Evolutionary conservation across 2,797 vertebrate genomes (phyloP).

Genomic region (Sebastes paucispinis): DNA sequence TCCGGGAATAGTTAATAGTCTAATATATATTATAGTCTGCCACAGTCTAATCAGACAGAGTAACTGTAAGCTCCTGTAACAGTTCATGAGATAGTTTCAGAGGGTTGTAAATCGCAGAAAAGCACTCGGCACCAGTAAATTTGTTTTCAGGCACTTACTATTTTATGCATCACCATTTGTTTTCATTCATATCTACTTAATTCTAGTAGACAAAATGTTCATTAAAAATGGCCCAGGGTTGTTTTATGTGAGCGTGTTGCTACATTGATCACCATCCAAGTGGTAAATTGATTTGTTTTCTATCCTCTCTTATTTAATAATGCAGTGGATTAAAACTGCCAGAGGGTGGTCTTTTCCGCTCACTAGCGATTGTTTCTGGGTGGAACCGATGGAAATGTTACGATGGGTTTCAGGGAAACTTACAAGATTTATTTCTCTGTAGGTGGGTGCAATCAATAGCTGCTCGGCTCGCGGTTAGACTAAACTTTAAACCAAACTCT

Average conservation of each 20-base stretch:
- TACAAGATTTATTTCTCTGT: constrained; percentile 41
- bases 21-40: not conserved
- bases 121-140: not conserved
- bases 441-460: constrained; percentile 15
- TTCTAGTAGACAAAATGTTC: constrained; percentile 42
- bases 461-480: not conserved
- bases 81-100: not conserved
- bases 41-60: not conserved
- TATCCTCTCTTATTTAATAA: constrained; percentile 69
- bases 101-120: not conserved
- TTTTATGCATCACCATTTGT: constrained; percentile 13
- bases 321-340: constrained; percentile 60
- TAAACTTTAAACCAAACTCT: constrained; percentile 15
- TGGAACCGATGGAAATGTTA: constrained; percentile 24
- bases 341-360: constrained; percentile 39
- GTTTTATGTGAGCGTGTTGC: constrained; percentile 41
- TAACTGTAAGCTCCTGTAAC: not conserved
- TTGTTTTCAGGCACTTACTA: not conserved
- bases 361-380: constrained; percentile 27
- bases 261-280: constrained; percentile 60
- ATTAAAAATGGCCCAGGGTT: constrained; percentile 59
- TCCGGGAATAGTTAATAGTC: not conserved
- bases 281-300: constrained; percentile 65
- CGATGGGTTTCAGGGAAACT: constrained; percentile 12
- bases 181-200: constrained; percentile 44